Conservation (phyloP, 2,113 vertebrate genomes). For the Saguinus imperator region DNA sequence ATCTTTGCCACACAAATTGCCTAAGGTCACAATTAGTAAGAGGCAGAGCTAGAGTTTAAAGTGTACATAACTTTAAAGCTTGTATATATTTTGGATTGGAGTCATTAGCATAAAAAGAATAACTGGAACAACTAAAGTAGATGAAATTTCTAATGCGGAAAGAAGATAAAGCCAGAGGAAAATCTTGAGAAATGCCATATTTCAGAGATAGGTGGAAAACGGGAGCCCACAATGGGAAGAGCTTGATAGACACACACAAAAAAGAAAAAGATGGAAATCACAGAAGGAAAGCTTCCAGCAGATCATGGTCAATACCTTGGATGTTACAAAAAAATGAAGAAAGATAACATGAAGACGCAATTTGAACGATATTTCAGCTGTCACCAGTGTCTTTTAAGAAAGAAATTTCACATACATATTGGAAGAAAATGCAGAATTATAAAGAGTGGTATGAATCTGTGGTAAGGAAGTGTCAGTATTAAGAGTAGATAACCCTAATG, state of each 20-base stretch:
- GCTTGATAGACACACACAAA: not conserved
- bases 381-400: not conserved
- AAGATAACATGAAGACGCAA: not conserved
- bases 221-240: not conserved
- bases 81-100: not conserved
- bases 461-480: not conserved
- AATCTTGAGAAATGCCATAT: not conserved
- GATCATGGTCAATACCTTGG: not conserved
- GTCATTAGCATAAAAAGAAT: not conserved
- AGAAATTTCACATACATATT: slow-evolving; percentile 7
- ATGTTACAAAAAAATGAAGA: not conserved
- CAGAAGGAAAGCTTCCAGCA: not conserved
- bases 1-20: not conserved
- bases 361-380: not conserved
- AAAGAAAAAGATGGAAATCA: not conserved
- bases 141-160: not conserved
- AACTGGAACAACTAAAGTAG: not conserved
- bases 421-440: not conserved
- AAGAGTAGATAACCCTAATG: not conserved
- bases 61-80: not conserved
- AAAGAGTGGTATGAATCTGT: not conserved
- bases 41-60: not conserved
- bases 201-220: not conserved
- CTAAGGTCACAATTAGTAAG: not conserved
- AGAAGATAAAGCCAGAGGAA: not conserved